These are phyloP conservation scores for Cotesia congregata DNA, from an alignment of 2,888 invertebrate genomes.

Conservation along the genomic window DNA sequence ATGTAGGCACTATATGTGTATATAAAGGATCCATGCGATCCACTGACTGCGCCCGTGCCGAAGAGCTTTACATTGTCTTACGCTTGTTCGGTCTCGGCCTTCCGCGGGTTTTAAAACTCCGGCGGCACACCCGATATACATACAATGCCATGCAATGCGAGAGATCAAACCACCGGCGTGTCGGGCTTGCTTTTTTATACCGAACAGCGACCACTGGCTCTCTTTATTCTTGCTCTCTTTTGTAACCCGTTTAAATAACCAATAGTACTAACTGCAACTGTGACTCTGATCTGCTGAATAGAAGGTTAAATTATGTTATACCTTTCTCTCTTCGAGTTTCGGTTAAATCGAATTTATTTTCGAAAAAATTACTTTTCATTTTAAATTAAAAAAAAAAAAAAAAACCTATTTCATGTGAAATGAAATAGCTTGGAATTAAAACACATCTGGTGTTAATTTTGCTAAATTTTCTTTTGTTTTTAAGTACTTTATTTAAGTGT, in stretches of 20 bases:
- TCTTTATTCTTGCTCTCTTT: background rate
- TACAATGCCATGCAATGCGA: conserved; percentile 63
- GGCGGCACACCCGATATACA: conserved; percentile 60
- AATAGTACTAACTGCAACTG: conserved; percentile 1
- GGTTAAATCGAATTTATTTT: background rate
- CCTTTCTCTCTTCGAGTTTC: background rate
- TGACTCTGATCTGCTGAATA: background rate
- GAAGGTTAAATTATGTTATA: background rate
- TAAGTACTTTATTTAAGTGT: background rate
- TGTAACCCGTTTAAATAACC: conserved; percentile 5
- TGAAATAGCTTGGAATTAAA: background rate
- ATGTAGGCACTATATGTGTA: background rate
- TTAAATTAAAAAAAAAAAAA: background rate
- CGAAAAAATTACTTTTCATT: background rate
- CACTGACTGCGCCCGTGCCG: conserved; percentile 38
- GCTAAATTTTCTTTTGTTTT: background rate
- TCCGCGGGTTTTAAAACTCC: conserved; percentile 35
- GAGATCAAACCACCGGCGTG: conserved; percentile 51
- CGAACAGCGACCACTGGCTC: conserved; percentile 15
- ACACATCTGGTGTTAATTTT: conserved; percentile 9
- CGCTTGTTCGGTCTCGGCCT: conserved; percentile 38
- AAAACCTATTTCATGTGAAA: background rate
- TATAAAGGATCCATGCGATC: conserved; percentile 20
- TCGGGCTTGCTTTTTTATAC: conserved; percentile 32
- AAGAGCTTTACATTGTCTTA: conserved; percentile 51